phyloP scores from a whole-genome alignment of 2,888 invertebrate species.

The Leptinotarsa juncta region DNA sequence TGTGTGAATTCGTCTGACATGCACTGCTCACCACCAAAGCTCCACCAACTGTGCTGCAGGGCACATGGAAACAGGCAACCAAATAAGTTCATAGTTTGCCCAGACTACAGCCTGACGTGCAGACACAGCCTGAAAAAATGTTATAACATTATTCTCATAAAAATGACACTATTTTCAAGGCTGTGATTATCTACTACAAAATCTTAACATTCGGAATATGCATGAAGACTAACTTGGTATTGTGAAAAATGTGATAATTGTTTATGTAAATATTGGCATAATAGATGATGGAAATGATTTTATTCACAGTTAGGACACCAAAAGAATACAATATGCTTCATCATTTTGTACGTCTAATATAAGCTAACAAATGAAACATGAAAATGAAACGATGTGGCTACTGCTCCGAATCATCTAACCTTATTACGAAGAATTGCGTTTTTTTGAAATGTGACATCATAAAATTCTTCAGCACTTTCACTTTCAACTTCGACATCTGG shows the following conservation, averaged over 20 bases:
- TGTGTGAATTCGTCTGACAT: conserved; percentile 64
- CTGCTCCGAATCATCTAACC: too few relatives aligned
- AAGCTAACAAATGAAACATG: too few relatives aligned
- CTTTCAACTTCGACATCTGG: too few relatives aligned
- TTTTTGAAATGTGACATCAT: too few relatives aligned
- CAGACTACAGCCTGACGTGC: conserved; percentile 69
- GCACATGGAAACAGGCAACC: conserved; percentile 71
- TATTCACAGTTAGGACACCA: not conserved
- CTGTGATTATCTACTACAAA: not conserved
- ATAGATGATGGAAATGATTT: not conserved
- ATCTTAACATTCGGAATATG: not conserved
- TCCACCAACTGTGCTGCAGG: conserved; percentile 69
- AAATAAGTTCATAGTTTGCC: conserved; percentile 72
- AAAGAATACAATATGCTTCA: too few relatives aligned
- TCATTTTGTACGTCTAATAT: too few relatives aligned
- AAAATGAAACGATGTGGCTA: too few relatives aligned
- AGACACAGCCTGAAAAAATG: conserved; percentile 60
- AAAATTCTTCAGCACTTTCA: too few relatives aligned
- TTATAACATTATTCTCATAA: not conserved
- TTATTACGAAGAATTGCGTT: too few relatives aligned
- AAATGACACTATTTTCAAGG: not conserved
- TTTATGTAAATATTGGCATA: conserved; percentile 5
- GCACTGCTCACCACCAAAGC: conserved; percentile 62
- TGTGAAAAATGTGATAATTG: not conserved
- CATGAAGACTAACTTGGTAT: not conserved